A percentile compares a stretch with the other conserved stretches of the same genome.
These are phyloP conservation scores for Plotosus lineatus DNA, from an alignment of 2,113 vertebrate species.

Conservation along the genomic window DNA sequence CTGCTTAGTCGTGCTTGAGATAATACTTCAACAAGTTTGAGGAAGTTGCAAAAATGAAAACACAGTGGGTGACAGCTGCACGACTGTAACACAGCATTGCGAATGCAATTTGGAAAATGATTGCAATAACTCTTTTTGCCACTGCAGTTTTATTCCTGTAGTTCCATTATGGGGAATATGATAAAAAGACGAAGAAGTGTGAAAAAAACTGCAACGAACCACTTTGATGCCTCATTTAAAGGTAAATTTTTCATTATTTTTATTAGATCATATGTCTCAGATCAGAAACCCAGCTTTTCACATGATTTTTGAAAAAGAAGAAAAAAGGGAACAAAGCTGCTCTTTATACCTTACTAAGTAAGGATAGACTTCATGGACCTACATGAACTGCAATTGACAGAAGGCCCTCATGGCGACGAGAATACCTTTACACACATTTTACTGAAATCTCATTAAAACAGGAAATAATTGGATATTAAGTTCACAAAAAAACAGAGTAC, in stretches of 20 bases:
- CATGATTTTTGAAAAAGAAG: neutral
- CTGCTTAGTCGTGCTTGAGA: constrained; percentile 28
- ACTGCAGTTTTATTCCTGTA: constrained; percentile 45
- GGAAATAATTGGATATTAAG: neutral
- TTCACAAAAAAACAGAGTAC: neutral
- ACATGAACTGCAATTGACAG: neutral
- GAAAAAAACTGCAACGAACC: constrained; percentile 14
- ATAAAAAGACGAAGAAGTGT: constrained; percentile 49
- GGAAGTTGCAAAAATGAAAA: constrained; percentile 52
- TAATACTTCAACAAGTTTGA: constrained; percentile 37
- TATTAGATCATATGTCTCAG: neutral
- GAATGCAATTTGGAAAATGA: constrained; percentile 4
- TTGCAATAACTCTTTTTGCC: neutral
- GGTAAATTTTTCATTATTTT: constrained; percentile 55
- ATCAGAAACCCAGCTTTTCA: neutral
- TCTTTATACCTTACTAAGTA: neutral
- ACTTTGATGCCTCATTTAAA: constrained; percentile 43
- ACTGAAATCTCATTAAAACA: too few relatives aligned
- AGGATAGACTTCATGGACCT: neutral
- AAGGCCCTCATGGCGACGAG: neutral
- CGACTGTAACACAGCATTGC: neutral
- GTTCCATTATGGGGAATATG: constrained; percentile 69
- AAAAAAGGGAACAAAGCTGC: neutral
- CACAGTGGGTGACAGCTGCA: constrained; percentile 1
- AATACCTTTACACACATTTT: neutral